These are phyloP conservation scores for Sisyra terminalis DNA, from an alignment of 2,888 invertebrate genomes.

Conservation along the genomic window DNA sequence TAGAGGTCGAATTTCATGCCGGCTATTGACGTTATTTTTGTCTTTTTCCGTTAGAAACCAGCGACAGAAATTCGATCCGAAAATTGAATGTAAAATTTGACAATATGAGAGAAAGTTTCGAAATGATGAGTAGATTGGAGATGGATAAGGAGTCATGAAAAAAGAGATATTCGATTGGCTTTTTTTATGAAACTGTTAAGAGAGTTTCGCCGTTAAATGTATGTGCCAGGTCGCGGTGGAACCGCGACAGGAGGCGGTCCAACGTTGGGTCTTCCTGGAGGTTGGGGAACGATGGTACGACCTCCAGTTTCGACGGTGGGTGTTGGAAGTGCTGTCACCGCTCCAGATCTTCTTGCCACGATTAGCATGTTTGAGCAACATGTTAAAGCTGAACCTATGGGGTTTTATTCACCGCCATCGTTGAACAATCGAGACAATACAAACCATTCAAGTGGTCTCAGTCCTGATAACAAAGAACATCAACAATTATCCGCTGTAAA, in stretches of 20 bases:
- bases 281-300: slow-evolving; percentile 4
- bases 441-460: background rate
- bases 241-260: slow-evolving; percentile 20
- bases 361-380: slow-evolving; percentile 54
- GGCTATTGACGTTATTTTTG: no score
- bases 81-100: no score
- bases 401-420: slow-evolving; percentile 30
- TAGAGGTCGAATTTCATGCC: no score
- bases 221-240: slow-evolving; percentile 19
- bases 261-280: slow-evolving; percentile 3
- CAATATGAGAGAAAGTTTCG: no score
- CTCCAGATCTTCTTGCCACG: slow-evolving; percentile 43
- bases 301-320: slow-evolving; percentile 1
- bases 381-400: slow-evolving; percentile 53
- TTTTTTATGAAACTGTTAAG: no score
- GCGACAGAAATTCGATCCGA: no score
- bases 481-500: background rate
- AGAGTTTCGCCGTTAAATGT: slow-evolving; percentile 3
- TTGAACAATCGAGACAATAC: slow-evolving; percentile 9
- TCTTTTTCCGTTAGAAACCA: no score
- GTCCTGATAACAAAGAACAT: background rate
- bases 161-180: no score
- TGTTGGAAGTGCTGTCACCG: slow-evolving; percentile 36
- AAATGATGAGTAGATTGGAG: no score
- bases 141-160: no score